Evolutionary conservation across 2,888 invertebrate genomes (phyloP), one percentile per base, ranked within the genome.

Genomic region (Charanyca ferruginea): DNA sequence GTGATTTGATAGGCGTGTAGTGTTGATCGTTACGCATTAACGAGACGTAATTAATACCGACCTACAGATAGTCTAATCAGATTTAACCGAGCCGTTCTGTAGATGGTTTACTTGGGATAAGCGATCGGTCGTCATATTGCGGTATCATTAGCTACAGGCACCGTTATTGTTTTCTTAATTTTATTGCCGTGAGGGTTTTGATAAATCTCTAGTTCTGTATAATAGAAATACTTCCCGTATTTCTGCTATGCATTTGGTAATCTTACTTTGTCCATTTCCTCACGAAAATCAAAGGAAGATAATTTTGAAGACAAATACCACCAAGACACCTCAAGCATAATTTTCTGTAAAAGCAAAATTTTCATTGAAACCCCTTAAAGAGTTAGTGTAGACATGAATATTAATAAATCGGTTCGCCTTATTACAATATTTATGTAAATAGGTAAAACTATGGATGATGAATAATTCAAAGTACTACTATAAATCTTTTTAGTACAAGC

Each of bases 21-120:
- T 79, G 77, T 84, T 84, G 85, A 90, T 89, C 87, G 85, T 80
- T 87, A 80, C 80, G 72, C 68, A 66, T 81, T 82, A 85, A 81
- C 81, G 77, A 80, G 81, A 77, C 66, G 61, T 75, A 70, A 83
- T 83, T 75, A 78, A 73, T 82, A 65, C 77, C 61, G 67, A 48
- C 35, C 65, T 38, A 55, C 20, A 62, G 67, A 81, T 79, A 60
- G 52, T 44, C 55, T 66, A 51, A 74, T 81, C 65, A 49, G 67
- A 79, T 80, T 68, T 45, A 55, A 60, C 38, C 38, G 41, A 58
- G 48, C 47, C 59, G 51, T 48, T 65, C 52, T n/a, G 41, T 16
- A 45, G 59, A 73, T 66, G 20, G 38, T 63, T 59, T n/a, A 45
- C 20, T 69, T 28, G 5, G 20, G 59, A 62, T 62, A 58, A 68